Conservation (phyloP, 1,140 invertebrate species). For the Apis laboriosa region DNA sequence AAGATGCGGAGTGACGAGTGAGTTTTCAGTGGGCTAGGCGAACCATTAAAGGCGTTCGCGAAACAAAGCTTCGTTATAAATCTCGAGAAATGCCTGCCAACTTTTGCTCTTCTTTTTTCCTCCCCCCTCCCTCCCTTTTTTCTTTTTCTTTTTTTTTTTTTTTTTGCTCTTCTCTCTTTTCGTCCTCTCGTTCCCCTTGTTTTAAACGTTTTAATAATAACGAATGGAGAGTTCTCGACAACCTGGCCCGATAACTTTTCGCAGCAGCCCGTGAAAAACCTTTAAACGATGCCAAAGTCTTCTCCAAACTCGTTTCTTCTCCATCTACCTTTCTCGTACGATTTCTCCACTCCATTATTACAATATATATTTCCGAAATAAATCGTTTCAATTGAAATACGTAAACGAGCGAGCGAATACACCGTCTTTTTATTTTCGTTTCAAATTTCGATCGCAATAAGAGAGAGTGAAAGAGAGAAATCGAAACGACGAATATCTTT, state of each 20-base stretch:
- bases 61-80: slow-evolving; percentile 75
- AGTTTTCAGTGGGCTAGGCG: slow-evolving; percentile 65
- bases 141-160: background rate
- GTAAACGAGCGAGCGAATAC: no score
- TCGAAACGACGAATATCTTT: no score
- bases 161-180: no score
- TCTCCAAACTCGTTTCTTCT: background rate
- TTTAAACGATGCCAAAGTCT: slow-evolving; percentile 17
- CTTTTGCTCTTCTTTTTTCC: slow-evolving; percentile 15
- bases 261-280: slow-evolving; percentile 32
- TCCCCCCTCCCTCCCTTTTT: background rate
- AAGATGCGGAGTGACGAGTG: slow-evolving; percentile 70
- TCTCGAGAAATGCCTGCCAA: slow-evolving; percentile 53
- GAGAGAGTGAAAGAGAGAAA: no score
- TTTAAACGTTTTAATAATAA: slow-evolving; percentile 56
- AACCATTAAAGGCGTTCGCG: slow-evolving; percentile 71
- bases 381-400: no score
- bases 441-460: no score
- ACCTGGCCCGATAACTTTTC: slow-evolving; percentile 59
- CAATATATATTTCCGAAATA: no score
- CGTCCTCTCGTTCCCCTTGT: background rate
- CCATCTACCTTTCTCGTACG: background rate
- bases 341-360: no score
- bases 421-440: no score
- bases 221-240: slow-evolving; percentile 56